These are phyloP conservation scores for Rousettus madagascariensis DNA, from an alignment of 2,797 vertebrate species.

Conservation along the genomic window DNA sequence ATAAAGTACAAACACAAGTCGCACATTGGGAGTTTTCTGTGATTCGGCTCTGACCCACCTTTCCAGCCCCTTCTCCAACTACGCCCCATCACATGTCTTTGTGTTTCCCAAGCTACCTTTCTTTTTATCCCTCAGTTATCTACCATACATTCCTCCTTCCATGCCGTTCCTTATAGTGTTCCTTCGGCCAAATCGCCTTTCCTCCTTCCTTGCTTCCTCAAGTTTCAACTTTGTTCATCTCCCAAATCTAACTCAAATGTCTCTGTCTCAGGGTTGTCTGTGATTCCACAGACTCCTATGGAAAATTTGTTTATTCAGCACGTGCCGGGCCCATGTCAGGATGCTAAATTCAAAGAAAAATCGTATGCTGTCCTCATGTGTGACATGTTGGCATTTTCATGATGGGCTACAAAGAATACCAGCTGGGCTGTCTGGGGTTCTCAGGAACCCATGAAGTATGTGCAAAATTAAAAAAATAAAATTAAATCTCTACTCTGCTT, in stretches of 20 bases:
- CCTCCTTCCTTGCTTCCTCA: neutral
- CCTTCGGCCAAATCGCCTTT: neutral
- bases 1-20: neutral
- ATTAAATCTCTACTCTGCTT: neutral
- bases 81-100: neutral
- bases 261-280: neutral
- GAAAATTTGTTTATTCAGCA: neutral
- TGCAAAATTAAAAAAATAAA: neutral
- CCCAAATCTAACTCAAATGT: neutral
- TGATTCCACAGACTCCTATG: neutral
- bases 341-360: neutral
- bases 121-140: neutral
- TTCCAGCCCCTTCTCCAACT: neutral
- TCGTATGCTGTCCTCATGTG: neutral
- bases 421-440: neutral
- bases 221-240: neutral
- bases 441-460: neutral
- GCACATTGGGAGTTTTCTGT: neutral
- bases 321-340: neutral
- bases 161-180: neutral
- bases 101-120: neutral
- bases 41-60: neutral
- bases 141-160: neutral
- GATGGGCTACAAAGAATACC: neutral
- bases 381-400: neutral